These are phyloP conservation scores for Lontra canadensis DNA, from an alignment of 2,113 vertebrate genomes.

Conservation along the genomic window DNA sequence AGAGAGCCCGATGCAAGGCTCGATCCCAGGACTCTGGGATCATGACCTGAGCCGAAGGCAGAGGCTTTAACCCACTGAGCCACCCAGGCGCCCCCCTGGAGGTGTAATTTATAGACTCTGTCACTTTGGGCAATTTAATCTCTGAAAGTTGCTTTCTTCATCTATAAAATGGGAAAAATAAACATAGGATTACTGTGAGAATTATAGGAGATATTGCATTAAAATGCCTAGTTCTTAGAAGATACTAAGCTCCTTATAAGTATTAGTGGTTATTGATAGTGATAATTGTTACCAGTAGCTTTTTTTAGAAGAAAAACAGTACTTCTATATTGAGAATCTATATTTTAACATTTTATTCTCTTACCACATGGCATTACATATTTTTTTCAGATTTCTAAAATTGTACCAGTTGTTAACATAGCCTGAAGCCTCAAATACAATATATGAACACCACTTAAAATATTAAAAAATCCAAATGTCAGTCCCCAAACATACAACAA, in stretches of 20 bases:
- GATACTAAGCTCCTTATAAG: background rate
- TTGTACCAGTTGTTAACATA: constrained; percentile 65
- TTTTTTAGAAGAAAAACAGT: constrained; percentile 32
- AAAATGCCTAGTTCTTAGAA: background rate
- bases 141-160: background rate
- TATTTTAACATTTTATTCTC: constrained; percentile 58
- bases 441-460: constrained; percentile 57
- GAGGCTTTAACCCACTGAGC: too few relatives aligned
- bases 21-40: too few relatives aligned
- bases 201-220: background rate
- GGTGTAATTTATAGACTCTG: background rate
- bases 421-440: constrained; percentile 64
- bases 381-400: constrained; percentile 72
- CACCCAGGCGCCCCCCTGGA: too few relatives aligned
- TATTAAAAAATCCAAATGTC: constrained; percentile 50
- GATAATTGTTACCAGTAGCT: background rate
- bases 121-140: background rate
- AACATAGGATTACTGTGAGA: background rate
- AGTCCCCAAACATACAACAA: constrained; percentile 4
- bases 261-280: background rate
- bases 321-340: constrained; percentile 25
- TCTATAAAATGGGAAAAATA: background rate
- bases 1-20: too few relatives aligned
- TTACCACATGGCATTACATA: constrained; percentile 29
- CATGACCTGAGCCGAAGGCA: too few relatives aligned